Percentiles rank a stretch among this genome's conserved stretches.
Evolutionary conservation across 2,888 invertebrate genomes (phyloP).

Genomic region (Malthinus seriepunctatus): DNA sequence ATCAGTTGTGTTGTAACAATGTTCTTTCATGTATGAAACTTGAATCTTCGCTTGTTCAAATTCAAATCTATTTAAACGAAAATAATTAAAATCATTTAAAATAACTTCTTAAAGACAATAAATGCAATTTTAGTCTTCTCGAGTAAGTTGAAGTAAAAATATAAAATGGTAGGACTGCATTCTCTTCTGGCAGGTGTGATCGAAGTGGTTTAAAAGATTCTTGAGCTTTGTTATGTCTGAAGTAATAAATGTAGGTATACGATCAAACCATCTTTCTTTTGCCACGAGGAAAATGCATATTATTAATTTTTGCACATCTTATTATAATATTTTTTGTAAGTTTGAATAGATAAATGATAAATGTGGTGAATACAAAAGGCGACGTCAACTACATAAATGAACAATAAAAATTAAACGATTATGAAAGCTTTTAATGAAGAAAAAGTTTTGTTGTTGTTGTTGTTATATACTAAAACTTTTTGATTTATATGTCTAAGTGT

Average conservation of each 20-base stretch:
- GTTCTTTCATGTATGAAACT: no score
- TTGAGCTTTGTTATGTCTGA: slow-evolving; percentile 4
- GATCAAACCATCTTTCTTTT: slow-evolving; percentile 1
- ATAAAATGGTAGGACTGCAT: slow-evolving; percentile 9
- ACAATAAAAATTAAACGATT: slow-evolving; percentile 9
- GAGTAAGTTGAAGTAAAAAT: no score
- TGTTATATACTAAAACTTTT: slow-evolving; percentile 12
- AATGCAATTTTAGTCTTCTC: no score
- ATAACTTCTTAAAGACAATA: no score
- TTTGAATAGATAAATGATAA: neutral
- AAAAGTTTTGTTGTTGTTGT: slow-evolving; percentile 8
- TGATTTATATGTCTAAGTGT: slow-evolving; percentile 15
- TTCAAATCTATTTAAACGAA: no score
- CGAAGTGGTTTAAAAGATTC: slow-evolving; percentile 8
- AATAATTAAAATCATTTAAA: no score
- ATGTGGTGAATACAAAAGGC: neutral
- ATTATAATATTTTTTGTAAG: neutral
- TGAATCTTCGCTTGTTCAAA: no score
- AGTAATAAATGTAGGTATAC: neutral
- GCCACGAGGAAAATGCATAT: neutral
- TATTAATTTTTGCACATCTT: neutral
- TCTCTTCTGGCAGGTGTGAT: slow-evolving; percentile 19
- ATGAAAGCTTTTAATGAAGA: slow-evolving; percentile 12
- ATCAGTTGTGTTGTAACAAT: no score
- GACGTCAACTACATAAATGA: neutral